These are phyloP conservation scores for Morpho helenor DNA, from an alignment of 2,888 invertebrate genomes.

Conservation along the genomic window DNA sequence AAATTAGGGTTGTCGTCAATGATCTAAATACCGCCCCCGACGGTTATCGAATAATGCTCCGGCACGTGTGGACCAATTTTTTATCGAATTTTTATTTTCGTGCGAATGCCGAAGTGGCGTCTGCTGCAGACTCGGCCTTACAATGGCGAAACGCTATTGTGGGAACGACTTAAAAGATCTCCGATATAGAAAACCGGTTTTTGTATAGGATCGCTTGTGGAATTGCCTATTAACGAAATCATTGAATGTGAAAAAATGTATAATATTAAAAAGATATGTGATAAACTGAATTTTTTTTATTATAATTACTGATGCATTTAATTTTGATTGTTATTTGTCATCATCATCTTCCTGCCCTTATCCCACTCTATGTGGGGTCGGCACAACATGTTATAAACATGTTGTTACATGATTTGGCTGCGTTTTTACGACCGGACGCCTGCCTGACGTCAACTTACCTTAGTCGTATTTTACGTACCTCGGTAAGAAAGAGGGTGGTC, in stretches of 20 bases:
- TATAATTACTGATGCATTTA: too few species aligned
- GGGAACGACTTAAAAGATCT: slow-evolving; percentile 25
- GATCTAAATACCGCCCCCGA: slow-evolving; percentile 71
- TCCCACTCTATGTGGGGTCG: too few species aligned
- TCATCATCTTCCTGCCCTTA: too few species aligned
- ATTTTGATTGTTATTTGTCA: too few species aligned
- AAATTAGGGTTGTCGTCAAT: slow-evolving; percentile 68
- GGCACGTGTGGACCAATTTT: slow-evolving; percentile 69
- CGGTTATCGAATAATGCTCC: slow-evolving; percentile 75
- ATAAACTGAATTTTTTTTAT: too few species aligned
- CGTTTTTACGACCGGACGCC: too few species aligned
- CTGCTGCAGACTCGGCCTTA: slow-evolving; percentile 57
- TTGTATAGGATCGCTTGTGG: slow-evolving; percentile 1
- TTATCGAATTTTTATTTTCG: slow-evolving; percentile 68
- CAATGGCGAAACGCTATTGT: slow-evolving; percentile 40
- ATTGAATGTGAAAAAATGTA: background rate
- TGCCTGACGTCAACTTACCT: too few species aligned
- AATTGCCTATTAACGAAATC: slow-evolving; percentile 1
- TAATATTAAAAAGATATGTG: background rate
- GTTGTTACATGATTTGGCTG: too few species aligned
- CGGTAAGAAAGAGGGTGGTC: too few species aligned
- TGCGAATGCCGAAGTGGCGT: slow-evolving; percentile 69
- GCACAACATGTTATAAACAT: too few species aligned
- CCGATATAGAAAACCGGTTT: slow-evolving; percentile 6
- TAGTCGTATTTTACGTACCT: too few species aligned